Percentiles rank a stretch among this genome's conserved stretches.
phyloP scores from a whole-genome alignment of 2,888 invertebrate species.

The Drosophila melanocephala region DNA sequence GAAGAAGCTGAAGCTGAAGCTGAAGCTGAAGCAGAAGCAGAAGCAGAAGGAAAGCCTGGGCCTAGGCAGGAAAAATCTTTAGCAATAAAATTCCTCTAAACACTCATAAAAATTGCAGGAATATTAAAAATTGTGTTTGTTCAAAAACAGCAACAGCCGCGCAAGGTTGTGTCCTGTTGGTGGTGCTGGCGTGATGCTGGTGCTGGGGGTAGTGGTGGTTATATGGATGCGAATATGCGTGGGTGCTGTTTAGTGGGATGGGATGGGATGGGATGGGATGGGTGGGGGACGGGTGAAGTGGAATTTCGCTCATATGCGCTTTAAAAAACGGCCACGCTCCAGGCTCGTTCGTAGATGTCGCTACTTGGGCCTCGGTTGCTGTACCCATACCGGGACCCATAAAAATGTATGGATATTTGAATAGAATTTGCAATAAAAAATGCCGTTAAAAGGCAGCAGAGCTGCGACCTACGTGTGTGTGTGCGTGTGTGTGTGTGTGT shows the following conservation, averaged over 20 bases:
- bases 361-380: conserved; percentile 33
- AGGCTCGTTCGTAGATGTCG: conserved; percentile 39
- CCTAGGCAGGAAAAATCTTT: conserved; percentile 79
- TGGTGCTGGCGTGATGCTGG: conserved; percentile 1
- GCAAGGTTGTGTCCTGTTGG: conserved; percentile 33
- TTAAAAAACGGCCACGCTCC: conserved; percentile 46
- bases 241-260: conserved; percentile 17
- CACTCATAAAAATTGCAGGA: conserved; percentile 85
- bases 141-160: conserved; percentile 64
- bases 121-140: conserved; percentile 85
- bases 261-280: background rate
- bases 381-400: conserved; percentile 57
- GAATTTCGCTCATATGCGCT: conserved; percentile 69
- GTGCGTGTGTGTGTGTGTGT: conserved; percentile 10
- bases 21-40: background rate
- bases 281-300: conserved; percentile 22
- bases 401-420: conserved; percentile 82
- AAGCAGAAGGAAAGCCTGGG: background rate
- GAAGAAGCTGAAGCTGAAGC: background rate
- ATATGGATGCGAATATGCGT: conserved; percentile 8
- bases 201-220: conserved; percentile 2
- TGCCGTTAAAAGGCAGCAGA: conserved; percentile 77
- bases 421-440: conserved; percentile 83
- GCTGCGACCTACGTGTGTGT: conserved; percentile 15
- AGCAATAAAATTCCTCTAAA: conserved; percentile 85